These are phyloP conservation scores for Ceuthmochares aereus DNA, from an alignment of 2,113 vertebrate genomes.

Conservation along the genomic window DNA sequence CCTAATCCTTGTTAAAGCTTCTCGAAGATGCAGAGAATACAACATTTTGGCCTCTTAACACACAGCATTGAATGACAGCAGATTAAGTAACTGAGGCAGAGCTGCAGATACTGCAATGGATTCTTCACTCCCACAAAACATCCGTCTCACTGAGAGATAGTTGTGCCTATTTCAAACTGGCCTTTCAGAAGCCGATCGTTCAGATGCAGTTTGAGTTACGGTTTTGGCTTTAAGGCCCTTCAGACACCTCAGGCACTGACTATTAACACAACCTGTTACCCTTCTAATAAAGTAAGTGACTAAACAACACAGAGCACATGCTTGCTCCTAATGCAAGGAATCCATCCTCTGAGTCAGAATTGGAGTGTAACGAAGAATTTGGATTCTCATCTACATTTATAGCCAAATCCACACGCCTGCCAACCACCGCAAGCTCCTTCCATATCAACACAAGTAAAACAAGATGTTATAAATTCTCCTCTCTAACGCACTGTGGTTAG, in stretches of 20 bases:
- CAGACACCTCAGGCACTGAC: background rate
- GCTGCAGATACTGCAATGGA: rapidly evolving
- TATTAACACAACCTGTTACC: background rate
- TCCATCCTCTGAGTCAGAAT: rapidly evolving
- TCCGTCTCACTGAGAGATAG: background rate
- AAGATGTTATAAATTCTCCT: background rate
- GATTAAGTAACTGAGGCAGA: background rate
- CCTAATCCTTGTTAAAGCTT: background rate
- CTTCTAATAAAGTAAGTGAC: background rate
- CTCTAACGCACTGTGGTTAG: background rate
- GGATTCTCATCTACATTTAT: rapidly evolving
- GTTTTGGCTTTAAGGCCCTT: background rate
- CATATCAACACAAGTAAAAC: background rate
- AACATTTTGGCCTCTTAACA: background rate
- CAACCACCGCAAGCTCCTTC: background rate
- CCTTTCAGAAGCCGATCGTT: background rate
- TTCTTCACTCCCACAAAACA: background rate
- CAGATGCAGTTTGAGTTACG: background rate
- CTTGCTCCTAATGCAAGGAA: background rate
- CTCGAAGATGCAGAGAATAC: background rate
- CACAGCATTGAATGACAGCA: background rate
- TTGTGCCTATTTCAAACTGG: background rate
- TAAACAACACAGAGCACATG: background rate
- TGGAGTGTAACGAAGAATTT: background rate
- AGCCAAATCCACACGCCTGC: background rate